Evolutionary conservation across 2,113 vertebrate genomes (phyloP).

Genomic region (Fukomys damarensis): DNA sequence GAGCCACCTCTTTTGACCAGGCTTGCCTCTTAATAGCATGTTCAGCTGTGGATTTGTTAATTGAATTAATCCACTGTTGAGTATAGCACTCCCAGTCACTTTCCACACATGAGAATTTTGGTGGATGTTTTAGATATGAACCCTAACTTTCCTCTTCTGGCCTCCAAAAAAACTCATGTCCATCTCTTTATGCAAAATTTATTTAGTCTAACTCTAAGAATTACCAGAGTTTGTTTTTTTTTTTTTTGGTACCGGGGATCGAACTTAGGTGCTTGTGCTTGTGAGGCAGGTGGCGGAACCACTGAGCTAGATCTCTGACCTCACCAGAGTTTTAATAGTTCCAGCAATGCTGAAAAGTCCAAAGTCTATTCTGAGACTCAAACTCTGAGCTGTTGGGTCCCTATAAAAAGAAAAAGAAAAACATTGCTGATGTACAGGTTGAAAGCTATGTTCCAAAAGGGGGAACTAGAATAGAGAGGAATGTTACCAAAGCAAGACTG

Average conservation of each 20-base stretch:
- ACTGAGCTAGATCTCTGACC: no score
- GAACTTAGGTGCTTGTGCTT: no score
- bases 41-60: not conserved
- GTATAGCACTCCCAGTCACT: not conserved
- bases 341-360: not conserved
- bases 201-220: not conserved
- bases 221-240: not conserved
- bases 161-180: not conserved
- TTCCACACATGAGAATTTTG: not conserved
- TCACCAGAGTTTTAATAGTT: not conserved
- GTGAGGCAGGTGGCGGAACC: no score
- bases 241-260: no score
- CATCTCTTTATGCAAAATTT: not conserved
- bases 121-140: not conserved
- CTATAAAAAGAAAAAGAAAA: not conserved
- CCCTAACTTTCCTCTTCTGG: not conserved
- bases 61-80: not conserved
- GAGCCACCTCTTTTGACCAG: not conserved
- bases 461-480: not conserved
- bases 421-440: not conserved
- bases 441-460: not conserved
- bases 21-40: not conserved
- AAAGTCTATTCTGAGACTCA: not conserved
- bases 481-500: not conserved
- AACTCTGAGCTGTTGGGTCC: not conserved